phyloP scores from a whole-genome alignment of 2,888 invertebrate species.

The Heliconius aoede region DNA sequence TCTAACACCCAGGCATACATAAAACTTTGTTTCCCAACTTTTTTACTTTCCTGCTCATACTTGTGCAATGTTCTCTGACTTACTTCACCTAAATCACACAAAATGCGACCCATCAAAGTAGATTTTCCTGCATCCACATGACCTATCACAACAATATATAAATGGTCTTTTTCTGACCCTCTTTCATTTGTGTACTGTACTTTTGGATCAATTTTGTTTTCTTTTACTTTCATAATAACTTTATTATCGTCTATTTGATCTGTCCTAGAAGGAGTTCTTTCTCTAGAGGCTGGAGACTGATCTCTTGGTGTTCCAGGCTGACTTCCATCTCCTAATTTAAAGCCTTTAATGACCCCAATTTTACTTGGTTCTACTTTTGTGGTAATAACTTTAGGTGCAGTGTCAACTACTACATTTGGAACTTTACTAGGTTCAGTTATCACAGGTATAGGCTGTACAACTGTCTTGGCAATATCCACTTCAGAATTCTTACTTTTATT shows the following conservation, averaged over 20 bases:
- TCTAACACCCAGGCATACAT: conserved; percentile 99
- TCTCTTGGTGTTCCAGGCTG: conserved; percentile 84
- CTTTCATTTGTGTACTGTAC: conserved; percentile 89
- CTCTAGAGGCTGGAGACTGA: conserved; percentile 86
- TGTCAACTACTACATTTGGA: conserved; percentile 57
- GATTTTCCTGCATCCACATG: conserved; percentile 99
- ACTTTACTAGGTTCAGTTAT: conserved; percentile 63
- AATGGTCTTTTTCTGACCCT: conserved; percentile 91
- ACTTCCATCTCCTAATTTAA: conserved; percentile 75
- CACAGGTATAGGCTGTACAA: conserved; percentile 54
- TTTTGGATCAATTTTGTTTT: conserved; percentile 84
- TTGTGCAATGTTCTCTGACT: conserved; percentile 96
- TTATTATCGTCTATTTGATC: conserved; percentile 73
- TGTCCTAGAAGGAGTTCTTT: conserved; percentile 78
- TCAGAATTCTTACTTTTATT: conserved; percentile 55
- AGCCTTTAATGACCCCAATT: conserved; percentile 82
- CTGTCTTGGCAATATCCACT: conserved; percentile 53
- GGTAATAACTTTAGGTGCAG: conserved; percentile 68
- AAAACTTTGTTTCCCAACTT: conserved; percentile 98
- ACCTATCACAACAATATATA: conserved; percentile 96
- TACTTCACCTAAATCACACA: conserved; percentile 94
- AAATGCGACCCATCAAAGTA: conserved; percentile 97
- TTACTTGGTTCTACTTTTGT: conserved; percentile 75
- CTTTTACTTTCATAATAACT: conserved; percentile 72
- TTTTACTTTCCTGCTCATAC: conserved; percentile 98